Base-by-base conservation (phyloP, 2,888 invertebrate species). In the Dynastes tityus region DNA sequence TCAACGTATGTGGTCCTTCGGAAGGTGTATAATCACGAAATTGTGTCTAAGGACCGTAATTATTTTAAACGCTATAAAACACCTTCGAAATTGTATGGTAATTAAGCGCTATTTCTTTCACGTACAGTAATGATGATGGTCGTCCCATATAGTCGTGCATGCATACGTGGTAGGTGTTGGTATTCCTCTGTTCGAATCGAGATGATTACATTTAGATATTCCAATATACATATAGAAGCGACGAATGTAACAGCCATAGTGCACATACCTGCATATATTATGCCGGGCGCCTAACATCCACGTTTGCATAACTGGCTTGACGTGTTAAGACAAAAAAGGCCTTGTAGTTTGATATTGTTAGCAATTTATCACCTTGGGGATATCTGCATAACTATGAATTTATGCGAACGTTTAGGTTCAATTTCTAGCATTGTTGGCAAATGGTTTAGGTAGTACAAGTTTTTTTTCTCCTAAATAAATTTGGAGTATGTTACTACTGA, bases 11-110 rank as follows among this genome's bases (percentile, higher is more conserved):
- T 81, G 81, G 81, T 81, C 81, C 77, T 8, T 58, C 55, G 63
- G 76, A 75, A 80, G 80, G 80, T 71, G 78, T 65, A 68, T 68
- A 78, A 78, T 78, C 78, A 73, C 53, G 63, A 78, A 78, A 73
- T 78, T 78, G 63, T 63, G 64, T 78, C 61, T 64, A 65, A 78
- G 80, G 82, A 82, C 82, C 82, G 82, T 82, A 81, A 83, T 83
- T 83, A 83, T 83, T 81, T 81, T 83, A 83, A 83, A 83, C 81
- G 80, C 81, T 81, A 79, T 80, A 81, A 83, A 81, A 81, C 81
- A 80, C 82, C 70, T 81, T 81, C 80, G 80, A 80, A 81, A 80
- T 80, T 80, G 80, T 79, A 81, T 79, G 81, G 81, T 82, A 81
- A 83, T 83, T 82, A 81, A 80, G 80, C 76, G 78, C 80, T 78